Conservation (phyloP, 1,140 invertebrate genomes). For the Antheraea pernyi region DNA sequence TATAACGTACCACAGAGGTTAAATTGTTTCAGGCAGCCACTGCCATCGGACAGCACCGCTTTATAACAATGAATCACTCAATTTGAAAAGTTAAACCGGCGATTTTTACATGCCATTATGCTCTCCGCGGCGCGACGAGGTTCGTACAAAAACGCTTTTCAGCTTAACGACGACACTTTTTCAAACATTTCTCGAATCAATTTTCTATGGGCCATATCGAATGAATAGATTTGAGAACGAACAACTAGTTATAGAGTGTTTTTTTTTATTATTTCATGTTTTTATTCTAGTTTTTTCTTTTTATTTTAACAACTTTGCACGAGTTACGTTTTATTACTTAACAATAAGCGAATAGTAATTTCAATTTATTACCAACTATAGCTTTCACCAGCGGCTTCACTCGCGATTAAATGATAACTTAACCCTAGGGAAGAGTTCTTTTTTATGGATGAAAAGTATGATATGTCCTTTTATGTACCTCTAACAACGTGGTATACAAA, state of each 20-base stretch:
- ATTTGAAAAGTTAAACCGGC: constrained; percentile 28
- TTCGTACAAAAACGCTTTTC: constrained; percentile 6
- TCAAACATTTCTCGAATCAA: neutral
- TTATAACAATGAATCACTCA: constrained; percentile 29
- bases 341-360: too few species aligned
- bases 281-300: neutral
- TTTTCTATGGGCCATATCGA: neutral
- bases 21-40: constrained; percentile 20
- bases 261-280: neutral
- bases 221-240: neutral
- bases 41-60: constrained; percentile 1
- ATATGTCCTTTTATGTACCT: too few species aligned
- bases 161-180: neutral
- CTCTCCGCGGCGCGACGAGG: neutral
- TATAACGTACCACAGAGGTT: neutral
- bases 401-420: too few species aligned
- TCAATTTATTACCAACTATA: too few species aligned
- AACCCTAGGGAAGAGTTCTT: too few species aligned
- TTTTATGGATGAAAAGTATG: too few species aligned
- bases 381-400: too few species aligned
- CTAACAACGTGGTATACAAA: too few species aligned
- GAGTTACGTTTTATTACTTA: too few species aligned
- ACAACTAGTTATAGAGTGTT: neutral
- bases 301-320: too few species aligned
- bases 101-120: constrained; percentile 28